Base-by-base conservation (phyloP, 2,797 vertebrate genomes). In the Esox lucius region DNA sequence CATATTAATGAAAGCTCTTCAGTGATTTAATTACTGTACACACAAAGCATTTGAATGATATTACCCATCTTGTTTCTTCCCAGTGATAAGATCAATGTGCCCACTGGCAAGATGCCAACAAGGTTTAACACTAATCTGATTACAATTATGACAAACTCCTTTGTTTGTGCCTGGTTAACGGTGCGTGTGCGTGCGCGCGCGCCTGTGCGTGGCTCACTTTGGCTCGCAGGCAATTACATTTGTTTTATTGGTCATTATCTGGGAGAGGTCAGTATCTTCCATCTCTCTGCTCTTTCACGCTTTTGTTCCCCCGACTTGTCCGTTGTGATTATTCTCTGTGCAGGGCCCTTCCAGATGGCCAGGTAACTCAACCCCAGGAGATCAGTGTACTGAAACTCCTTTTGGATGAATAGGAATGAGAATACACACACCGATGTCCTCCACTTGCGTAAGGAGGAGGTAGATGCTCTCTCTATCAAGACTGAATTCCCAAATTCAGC, bases 331-430 rank as follows among this genome's bases (percentile, higher is more conserved):
- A 70, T 42, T 17, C 46, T 42, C 76, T 51, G 48, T 66, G 5
- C 46, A 1, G 49, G 19, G 48, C 59, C 79, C 8, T 62, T 82
- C 68, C 83, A 84, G 85, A 86, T 84, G 83, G 87, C 77, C 61
- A 12, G 39, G 86, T 80, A 88, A 88, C 80, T 75, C 56, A 73
- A 85, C 73, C 39, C 28, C 35, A 49, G 76, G 70, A 69, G 75
- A 71, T 56, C 16, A 68, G 76, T 61, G 70, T 24, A 48, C 70
- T 15, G 71, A 77, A 68, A 28, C 75, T 53, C 76, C 5, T 28
- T 46, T 76, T 69, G 80, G 81, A 84, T 89, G 76, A 88, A 86
- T 88, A 83, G 77, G 83, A 78, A 89, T 78, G 83, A 88, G 86
- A 80, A 80, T 28, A 65, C 75, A 74, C 75, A 65, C 28, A 31